These are phyloP conservation scores for Amphibalanus amphitrite DNA, from an alignment of 1,140 invertebrate species.

Conservation along the genomic window DNA sequence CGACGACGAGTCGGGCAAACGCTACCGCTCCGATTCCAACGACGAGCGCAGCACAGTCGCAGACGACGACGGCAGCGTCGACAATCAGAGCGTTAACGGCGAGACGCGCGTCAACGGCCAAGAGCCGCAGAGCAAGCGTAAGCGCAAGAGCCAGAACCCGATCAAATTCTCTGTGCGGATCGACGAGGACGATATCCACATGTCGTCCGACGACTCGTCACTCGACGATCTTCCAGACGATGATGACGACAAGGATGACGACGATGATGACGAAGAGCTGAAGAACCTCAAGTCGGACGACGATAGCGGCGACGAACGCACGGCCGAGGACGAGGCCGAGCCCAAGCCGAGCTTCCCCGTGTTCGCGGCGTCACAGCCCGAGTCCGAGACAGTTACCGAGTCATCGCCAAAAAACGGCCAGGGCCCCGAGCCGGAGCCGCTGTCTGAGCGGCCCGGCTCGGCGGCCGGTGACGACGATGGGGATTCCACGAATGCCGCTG, in stretches of 20 bases:
- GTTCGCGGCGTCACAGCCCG: neutral
- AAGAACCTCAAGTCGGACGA: conserved; percentile 23
- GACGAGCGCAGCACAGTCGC: conserved; percentile 37
- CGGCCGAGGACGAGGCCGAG: conserved; percentile 4
- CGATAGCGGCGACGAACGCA: neutral
- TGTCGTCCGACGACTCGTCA: conserved; percentile 44
- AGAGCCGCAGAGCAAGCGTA: conserved; percentile 39
- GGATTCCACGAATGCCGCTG: conserved; percentile 6
- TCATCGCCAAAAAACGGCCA: neutral
- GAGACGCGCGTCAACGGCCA: conserved; percentile 27
- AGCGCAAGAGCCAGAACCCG: conserved; percentile 82
- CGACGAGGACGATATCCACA: conserved; percentile 34
- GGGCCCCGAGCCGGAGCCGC: too few relatives aligned
- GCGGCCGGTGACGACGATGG: neutral
- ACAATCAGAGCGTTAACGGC: conserved; percentile 34
- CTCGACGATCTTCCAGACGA: conserved; percentile 38
- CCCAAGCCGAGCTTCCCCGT: neutral
- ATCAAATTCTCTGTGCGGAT: conserved; percentile 46
- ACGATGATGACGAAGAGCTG: conserved; percentile 40
- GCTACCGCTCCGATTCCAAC: conserved; percentile 27
- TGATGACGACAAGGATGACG: conserved; percentile 21
- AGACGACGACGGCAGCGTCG: conserved; percentile 40
- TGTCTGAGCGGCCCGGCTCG: neutral
- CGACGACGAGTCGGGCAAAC: neutral
- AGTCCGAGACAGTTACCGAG: neutral